phyloP scores from a whole-genome alignment of 2,888 invertebrate species.

The Drosophila birchii region DNA sequence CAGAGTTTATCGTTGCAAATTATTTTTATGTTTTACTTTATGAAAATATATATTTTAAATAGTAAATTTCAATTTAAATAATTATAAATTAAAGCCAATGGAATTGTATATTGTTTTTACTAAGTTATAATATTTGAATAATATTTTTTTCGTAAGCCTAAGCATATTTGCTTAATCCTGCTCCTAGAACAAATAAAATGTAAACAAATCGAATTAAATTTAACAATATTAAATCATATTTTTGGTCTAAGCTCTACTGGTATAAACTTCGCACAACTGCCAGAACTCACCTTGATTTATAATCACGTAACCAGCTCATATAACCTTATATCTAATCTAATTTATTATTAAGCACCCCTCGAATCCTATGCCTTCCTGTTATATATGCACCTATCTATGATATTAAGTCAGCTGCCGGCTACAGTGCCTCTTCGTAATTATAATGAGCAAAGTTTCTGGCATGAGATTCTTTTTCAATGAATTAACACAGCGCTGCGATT shows the following conservation, averaged over 20 bases:
- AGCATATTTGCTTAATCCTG: too few species aligned
- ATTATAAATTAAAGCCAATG: background rate
- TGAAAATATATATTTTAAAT: background rate
- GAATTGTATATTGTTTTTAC: background rate
- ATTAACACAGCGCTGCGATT: constrained; percentile 24
- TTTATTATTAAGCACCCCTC: background rate
- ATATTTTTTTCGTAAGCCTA: background rate
- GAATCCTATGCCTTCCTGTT: background rate
- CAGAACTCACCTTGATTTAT: too few species aligned
- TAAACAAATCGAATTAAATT: too few species aligned
- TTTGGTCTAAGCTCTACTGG: too few species aligned
- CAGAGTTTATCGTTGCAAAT: too few species aligned
- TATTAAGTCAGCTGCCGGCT: constrained; percentile 34
- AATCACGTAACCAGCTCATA: background rate
- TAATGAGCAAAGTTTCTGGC: constrained; percentile 49
- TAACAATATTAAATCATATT: too few species aligned
- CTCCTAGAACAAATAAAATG: too few species aligned
- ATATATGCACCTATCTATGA: constrained; percentile 2
- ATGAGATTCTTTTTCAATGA: constrained; percentile 31
- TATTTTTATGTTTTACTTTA: too few species aligned
- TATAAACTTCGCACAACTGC: too few species aligned
- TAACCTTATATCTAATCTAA: background rate
- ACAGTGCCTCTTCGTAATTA: constrained; percentile 46
- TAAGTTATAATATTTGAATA: background rate
- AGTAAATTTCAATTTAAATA: background rate